Percentiles rank a stretch among this genome's conserved stretches.
These are phyloP conservation scores for Nephila pilipes DNA, from an alignment of 1,140 invertebrate genomes.

Conservation along the genomic window DNA sequence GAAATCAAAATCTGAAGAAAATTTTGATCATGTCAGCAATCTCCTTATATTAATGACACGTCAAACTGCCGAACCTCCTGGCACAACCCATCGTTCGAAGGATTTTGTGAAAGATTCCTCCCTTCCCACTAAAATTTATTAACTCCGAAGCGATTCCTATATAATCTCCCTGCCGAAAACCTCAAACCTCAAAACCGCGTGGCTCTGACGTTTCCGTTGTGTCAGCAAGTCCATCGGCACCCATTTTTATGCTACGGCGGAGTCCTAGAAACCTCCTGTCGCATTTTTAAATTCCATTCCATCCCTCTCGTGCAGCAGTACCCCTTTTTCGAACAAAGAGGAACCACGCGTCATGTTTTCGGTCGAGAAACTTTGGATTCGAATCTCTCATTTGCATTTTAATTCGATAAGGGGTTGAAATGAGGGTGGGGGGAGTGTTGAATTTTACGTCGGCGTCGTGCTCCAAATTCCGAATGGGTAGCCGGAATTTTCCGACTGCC, in stretches of 20 bases:
- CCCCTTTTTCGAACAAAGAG: conserved; percentile 11
- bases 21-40: conserved; percentile 17
- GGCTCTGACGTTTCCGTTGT: neutral
- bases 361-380: conserved; percentile 64
- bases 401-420: conserved; percentile 57
- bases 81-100: neutral
- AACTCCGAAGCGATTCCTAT: neutral
- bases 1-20: neutral
- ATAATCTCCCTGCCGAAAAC: conserved; percentile 17
- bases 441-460: conserved; percentile 37
- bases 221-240: conserved; percentile 4
- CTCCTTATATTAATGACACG: conserved; percentile 27
- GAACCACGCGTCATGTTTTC: conserved; percentile 53
- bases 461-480: conserved; percentile 41
- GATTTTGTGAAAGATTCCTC: neutral
- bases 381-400: conserved; percentile 69
- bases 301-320: neutral
- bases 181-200: neutral
- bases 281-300: conserved; percentile 60
- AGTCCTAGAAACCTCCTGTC: conserved; percentile 5
- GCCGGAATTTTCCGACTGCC: neutral
- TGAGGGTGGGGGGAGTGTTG: neutral
- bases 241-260: conserved; percentile 33
- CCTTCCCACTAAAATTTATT: neutral
- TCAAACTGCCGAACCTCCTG: neutral